Conservation (phyloP, 2,113 vertebrate species). For the Salvelinus sp. region DNA sequence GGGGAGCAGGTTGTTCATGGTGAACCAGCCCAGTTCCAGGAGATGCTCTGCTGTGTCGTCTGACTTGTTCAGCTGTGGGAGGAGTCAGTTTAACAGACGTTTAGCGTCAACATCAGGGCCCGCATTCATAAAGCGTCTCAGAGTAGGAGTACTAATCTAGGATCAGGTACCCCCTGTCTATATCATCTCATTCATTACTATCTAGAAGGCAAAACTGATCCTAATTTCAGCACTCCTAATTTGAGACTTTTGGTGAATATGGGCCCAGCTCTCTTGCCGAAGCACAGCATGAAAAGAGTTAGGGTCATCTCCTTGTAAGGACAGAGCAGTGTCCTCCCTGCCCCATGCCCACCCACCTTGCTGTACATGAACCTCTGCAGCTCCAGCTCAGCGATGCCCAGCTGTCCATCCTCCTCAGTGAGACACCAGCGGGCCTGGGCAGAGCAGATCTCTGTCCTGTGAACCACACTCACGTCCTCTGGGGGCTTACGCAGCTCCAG, state of each 20-base stretch:
- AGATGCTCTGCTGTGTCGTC: slow-evolving; percentile 98
- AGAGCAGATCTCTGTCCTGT: slow-evolving; percentile 93
- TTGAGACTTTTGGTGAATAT: too few species aligned
- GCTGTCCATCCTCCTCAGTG: slow-evolving; percentile 95
- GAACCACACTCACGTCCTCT: slow-evolving; percentile 91
- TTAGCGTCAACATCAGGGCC: background rate
- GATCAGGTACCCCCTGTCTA: too few species aligned
- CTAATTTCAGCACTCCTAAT: too few species aligned
- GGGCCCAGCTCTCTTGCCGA: background rate
- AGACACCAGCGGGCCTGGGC: slow-evolving; percentile 96
- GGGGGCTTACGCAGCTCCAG: slow-evolving; percentile 93
- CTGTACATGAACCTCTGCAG: slow-evolving; percentile 97
- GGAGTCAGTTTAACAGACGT: slow-evolving; percentile 15
- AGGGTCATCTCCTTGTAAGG: background rate
- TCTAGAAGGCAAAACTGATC: too few species aligned
- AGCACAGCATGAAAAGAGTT: background rate
- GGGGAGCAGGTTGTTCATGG: slow-evolving; percentile 96
- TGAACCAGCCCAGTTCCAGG: slow-evolving; percentile 95
- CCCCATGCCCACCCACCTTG: slow-evolving; percentile 79
- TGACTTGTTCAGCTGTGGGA: slow-evolving; percentile 89
- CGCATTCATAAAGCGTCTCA: too few species aligned
- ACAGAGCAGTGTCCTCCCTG: background rate
- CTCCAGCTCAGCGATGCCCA: slow-evolving; percentile 95
- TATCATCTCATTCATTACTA: too few species aligned
- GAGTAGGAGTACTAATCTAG: too few species aligned